Evolutionary conservation across 2,888 invertebrate species (phyloP).

Genomic region (Myopa tessellatipennis): DNA sequence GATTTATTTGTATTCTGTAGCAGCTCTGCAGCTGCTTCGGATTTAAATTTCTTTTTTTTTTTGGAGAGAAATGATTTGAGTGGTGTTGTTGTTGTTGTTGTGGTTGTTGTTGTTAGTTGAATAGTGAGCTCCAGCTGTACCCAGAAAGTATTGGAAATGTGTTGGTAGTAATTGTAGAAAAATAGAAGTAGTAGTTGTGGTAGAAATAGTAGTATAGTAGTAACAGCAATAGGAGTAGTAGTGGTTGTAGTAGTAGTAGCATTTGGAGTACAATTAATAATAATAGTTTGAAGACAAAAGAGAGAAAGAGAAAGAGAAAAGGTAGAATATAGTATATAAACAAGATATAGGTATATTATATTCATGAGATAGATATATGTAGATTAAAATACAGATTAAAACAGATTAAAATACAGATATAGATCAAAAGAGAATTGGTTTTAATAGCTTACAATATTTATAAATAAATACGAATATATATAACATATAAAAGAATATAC

Average conservation of each 20-base stretch:
- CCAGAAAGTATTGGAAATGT: constrained; percentile 21
- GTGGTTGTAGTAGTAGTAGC: background rate
- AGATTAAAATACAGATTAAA: constrained; percentile 43
- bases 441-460: too few relatives aligned
- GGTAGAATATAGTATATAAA: constrained; percentile 57
- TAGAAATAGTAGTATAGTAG: background rate
- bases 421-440: too few relatives aligned
- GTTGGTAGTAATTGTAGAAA: background rate
- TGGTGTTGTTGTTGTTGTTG: constrained; percentile 22
- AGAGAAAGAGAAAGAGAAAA: constrained; percentile 51
- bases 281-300: constrained; percentile 54
- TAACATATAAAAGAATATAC: too few relatives aligned
- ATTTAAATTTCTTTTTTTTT: constrained; percentile 48
- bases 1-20: background rate
- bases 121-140: constrained; percentile 36
- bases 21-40: constrained; percentile 28
- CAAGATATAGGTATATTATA: constrained; percentile 40
- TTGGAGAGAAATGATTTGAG: constrained; percentile 17
- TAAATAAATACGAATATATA: too few relatives aligned
- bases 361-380: constrained; percentile 49
- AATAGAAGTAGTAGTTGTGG: constrained; percentile 18
- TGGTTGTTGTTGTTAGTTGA: constrained; percentile 31
- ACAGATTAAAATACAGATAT: constrained; percentile 35
- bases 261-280: constrained; percentile 1
- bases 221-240: constrained; percentile 17